Evolutionary conservation across 2,113 vertebrate genomes (phyloP).

Genomic region (Zosterops lateralis): DNA sequence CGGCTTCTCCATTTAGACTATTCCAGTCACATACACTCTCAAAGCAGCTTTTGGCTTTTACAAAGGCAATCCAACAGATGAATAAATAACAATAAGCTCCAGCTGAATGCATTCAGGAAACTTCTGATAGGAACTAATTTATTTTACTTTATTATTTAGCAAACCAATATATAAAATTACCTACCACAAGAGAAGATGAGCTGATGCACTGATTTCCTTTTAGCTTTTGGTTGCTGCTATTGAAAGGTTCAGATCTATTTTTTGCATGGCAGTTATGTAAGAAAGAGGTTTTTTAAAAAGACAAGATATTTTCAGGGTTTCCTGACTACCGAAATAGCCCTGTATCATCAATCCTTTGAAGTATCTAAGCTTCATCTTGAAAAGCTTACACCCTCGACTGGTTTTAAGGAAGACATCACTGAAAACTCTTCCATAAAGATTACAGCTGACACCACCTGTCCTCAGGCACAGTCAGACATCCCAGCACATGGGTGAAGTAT

Average conservation of each 20-base stretch:
- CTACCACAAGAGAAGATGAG: background rate
- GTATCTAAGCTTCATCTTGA: background rate
- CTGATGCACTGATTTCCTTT: constrained; percentile 15
- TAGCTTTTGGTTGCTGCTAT: background rate
- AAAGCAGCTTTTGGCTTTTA: constrained; percentile 37
- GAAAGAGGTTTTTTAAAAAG: background rate
- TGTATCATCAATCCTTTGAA: background rate
- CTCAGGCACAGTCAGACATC: background rate
- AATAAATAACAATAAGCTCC: constrained; percentile 65
- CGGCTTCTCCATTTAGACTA: background rate
- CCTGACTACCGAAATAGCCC: background rate
- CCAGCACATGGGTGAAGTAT: background rate
- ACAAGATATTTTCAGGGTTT: background rate
- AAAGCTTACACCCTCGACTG: background rate
- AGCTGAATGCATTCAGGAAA: constrained; percentile 38
- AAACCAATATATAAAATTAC: constrained; percentile 43
- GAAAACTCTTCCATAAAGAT: background rate
- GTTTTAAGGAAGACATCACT: background rate
- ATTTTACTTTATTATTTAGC: constrained; percentile 64
- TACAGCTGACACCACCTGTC: background rate
- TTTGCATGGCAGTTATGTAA: background rate
- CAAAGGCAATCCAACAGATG: constrained; percentile 40
- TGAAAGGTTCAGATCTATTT: constrained; percentile 20
- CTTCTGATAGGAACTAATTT: constrained; percentile 45
- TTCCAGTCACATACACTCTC: constrained; percentile 42